Evolutionary conservation across 2,888 invertebrate species (phyloP), one percentile per base, ranked within the genome.

Genomic region (Hypolimnas misippus): DNA sequence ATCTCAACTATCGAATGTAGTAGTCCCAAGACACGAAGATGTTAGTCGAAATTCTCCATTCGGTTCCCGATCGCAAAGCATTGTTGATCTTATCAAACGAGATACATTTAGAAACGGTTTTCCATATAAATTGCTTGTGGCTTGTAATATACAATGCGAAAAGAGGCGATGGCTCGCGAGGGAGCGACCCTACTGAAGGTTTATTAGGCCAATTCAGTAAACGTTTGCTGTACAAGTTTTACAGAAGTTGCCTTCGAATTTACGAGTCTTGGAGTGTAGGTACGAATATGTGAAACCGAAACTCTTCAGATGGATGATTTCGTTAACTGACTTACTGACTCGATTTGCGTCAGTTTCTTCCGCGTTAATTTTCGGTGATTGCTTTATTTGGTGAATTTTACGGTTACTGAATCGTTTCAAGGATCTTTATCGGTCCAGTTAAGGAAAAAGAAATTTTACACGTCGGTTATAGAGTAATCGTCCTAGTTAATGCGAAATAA

Each of bases 61-160:
- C 63, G 64, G 59, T 63, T 59, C 58, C 59, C 62, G 60, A 71
- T 69, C 67, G 68, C 66, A 63, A 70, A 71, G 67, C 68, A 58
- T 66, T 70, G 73, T 70, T 73, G 74, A 77, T 76, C 78, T 81
- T 82, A 82, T 82, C 83, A 73, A 74, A 74, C 75, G 72, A 73
- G 78, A 79, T 77, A 80, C 79, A 78, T 80, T 82, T 78, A 75
- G 76, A 82, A 76, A 72, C 76, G 81, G 21, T 81, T 84, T 85
- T 78, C 81, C 84, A 85, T 85, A 84, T 84, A 85, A 84, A 85
- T 85, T 83, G 84, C 76, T 76, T 72, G 76, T 76, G 78, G 77
- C 67, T 74, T 76, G 77, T 79, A 79, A 81, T 81, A 78, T 79
- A 81, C 76, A 77, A 77, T 73, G 76, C 74, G 77, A 76, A 76